Conservation (phyloP, 2,113 vertebrate genomes). For the Syrrhaptes paradoxus region DNA sequence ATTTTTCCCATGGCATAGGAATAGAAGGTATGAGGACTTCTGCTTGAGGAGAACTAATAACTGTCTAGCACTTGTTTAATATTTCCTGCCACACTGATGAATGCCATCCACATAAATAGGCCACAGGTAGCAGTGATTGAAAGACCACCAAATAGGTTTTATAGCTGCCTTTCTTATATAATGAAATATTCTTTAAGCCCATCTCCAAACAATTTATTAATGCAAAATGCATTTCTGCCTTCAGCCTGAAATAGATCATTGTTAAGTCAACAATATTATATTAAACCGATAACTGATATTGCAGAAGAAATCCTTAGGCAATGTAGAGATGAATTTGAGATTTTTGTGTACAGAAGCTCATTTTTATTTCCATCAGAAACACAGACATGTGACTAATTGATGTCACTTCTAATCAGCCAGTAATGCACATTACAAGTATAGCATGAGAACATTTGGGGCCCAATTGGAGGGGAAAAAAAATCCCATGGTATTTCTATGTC, state of each 20-base stretch:
- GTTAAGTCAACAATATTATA: conserved; percentile 98
- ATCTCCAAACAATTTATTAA: conserved; percentile 92
- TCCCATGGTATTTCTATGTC: conserved; percentile 44
- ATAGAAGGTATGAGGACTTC: conserved; percentile 80
- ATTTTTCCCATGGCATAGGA: conserved; percentile 85
- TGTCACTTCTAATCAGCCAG: conserved; percentile 76
- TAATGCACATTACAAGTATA: conserved; percentile 55
- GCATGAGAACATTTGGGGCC: conserved; percentile 58
- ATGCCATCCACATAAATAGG: conserved; percentile 86
- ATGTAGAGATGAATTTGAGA: conserved; percentile 87
- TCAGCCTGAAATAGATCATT: conserved; percentile 93
- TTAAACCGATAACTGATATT: conserved; percentile 91
- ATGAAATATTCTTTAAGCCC: conserved; percentile 85
- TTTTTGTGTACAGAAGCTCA: conserved; percentile 77
- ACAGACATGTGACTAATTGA: conserved; percentile 80
- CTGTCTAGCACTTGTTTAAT: conserved; percentile 91
- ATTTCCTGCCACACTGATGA: conserved; percentile 90
- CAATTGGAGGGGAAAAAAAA: conserved; percentile 27
- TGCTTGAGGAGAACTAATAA: conserved; percentile 88
- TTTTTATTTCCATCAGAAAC: conserved; percentile 86
- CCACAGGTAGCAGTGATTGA: conserved; percentile 92
- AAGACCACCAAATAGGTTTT: conserved; percentile 83
- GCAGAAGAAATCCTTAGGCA: conserved; percentile 87
- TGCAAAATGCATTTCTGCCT: conserved; percentile 86
- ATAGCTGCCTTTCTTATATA: conserved; percentile 84